Percentiles rank a stretch among this genome's conserved stretches.
Evolutionary conservation across 2,888 invertebrate species (phyloP).

Genomic region (Caenorhabditis drosophilae): DNA sequence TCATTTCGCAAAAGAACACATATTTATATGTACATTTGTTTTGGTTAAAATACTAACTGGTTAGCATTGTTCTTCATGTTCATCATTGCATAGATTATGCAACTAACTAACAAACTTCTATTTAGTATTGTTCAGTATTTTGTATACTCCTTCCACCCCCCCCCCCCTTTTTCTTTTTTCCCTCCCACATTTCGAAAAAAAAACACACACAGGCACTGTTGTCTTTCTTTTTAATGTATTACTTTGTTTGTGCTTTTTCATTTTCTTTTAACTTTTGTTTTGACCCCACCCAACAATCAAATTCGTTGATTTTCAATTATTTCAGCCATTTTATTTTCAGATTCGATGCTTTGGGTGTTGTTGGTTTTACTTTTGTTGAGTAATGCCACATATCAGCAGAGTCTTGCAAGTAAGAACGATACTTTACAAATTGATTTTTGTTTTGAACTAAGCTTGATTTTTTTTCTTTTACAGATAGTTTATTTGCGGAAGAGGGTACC

Average conservation of each 20-base stretch:
- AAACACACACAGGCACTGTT: no score
- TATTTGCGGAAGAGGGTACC: slow-evolving; percentile 64
- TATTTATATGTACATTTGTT: no score
- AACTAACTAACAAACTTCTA: slow-evolving; percentile 13
- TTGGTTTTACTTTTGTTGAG: slow-evolving; percentile 35
- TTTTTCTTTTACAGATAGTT: slow-evolving; percentile 50
- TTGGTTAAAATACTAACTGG: slow-evolving; percentile 2
- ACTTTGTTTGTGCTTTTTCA: background rate
- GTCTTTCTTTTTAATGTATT: no score
- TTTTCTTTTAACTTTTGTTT: slow-evolving; percentile 8
- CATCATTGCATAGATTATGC: slow-evolving; percentile 22
- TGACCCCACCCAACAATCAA: slow-evolving; percentile 12
- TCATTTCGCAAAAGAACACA: no score
- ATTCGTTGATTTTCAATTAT: slow-evolving; percentile 4
- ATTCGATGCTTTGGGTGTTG: slow-evolving; percentile 44
- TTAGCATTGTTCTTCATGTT: slow-evolving; percentile 5
- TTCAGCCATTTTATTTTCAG: slow-evolving; percentile 12
- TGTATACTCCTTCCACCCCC: no score
- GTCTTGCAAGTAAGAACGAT: slow-evolving; percentile 38
- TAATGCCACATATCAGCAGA: slow-evolving; percentile 39
- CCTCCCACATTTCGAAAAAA: no score
- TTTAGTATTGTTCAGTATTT: slow-evolving; percentile 26
- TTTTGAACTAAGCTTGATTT: background rate
- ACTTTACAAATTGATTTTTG: background rate
- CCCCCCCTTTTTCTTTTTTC: slow-evolving; percentile 18